phyloP scores from a whole-genome alignment of 2,113 vertebrate species.

The Melozone crissalis region DNA sequence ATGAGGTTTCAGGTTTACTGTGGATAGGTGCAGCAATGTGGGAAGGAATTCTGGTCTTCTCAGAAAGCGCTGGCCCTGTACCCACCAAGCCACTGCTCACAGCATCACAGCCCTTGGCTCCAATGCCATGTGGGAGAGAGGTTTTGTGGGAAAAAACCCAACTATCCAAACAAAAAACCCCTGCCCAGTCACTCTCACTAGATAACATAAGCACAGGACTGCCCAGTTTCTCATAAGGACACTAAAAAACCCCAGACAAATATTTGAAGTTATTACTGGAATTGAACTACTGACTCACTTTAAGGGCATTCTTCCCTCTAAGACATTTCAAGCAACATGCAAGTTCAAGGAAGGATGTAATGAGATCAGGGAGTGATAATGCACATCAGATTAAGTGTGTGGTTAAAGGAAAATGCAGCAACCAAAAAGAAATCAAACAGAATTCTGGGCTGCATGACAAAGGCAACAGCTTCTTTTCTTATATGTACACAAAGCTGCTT shows the following conservation, averaged over 20 bases:
- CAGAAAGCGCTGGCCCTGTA: rapidly evolving
- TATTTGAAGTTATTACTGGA: not conserved
- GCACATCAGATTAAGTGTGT: constrained; percentile 9
- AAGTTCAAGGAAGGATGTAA: constrained; percentile 18
- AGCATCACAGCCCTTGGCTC: not conserved
- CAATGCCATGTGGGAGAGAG: not conserved
- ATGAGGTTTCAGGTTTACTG: not conserved
- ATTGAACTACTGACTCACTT: not conserved
- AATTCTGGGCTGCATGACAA: not conserved
- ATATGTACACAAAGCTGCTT: not conserved
- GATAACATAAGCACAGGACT: not conserved
- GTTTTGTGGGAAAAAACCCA: not conserved
- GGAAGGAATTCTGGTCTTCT: not conserved
- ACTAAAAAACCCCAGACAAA: not conserved
- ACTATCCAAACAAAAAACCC: rapidly evolving
- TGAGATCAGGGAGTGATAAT: constrained; percentile 40
- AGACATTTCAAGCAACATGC: not conserved
- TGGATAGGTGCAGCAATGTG: not conserved
- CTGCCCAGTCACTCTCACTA: not conserved
- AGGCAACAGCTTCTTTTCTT: constrained; percentile 14
- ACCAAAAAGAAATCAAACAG: not conserved
- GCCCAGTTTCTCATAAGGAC: not conserved
- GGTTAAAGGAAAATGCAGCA: not conserved
- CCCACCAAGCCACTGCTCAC: not conserved
- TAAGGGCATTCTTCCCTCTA: not conserved